Evolutionary conservation across 2,797 vertebrate genomes (phyloP).

Genomic region (Atherinosoma microstoma): DNA sequence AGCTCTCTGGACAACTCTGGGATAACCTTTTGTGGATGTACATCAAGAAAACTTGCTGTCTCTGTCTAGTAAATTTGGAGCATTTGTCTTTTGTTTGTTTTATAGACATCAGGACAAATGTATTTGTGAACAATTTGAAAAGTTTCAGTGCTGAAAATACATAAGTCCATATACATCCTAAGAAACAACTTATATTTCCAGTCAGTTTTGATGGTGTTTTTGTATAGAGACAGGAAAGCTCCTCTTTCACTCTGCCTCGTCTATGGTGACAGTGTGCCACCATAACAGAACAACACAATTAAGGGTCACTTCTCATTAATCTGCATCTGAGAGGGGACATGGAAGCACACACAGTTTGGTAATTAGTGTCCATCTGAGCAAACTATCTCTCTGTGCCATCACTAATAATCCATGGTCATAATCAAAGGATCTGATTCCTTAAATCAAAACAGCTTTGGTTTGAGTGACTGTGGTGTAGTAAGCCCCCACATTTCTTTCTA

Average conservation of each 20-base stretch:
- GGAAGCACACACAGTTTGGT: conserved; percentile 61
- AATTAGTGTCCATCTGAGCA: conserved; percentile 58
- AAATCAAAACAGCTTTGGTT: conserved; percentile 15
- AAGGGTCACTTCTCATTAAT: conserved; percentile 71
- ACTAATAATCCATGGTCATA: conserved; percentile 50
- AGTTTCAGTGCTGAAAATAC: background rate
- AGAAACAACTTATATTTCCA: conserved; percentile 11
- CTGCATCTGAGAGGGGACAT: conserved; percentile 61
- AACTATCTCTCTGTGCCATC: conserved; percentile 28
- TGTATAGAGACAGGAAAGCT: background rate
- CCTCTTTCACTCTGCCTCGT: background rate
- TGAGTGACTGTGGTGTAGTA: conserved; percentile 7
- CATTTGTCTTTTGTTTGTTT: background rate
- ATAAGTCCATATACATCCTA: conserved; percentile 1
- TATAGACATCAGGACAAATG: background rate
- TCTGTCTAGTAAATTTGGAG: conserved; percentile 36
- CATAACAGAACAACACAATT: conserved; percentile 76
- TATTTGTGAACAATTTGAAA: no score
- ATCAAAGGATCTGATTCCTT: conserved; percentile 56
- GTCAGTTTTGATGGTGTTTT: conserved; percentile 22
- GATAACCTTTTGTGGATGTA: conserved; percentile 31
- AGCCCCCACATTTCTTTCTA: conserved; percentile 9
- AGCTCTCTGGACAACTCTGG: conserved; percentile 33
- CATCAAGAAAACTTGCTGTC: conserved; percentile 26
- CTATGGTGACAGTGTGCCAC: conserved; percentile 37